Conservation (phyloP, 2,888 invertebrate genomes). For the Tipula unca region DNA sequence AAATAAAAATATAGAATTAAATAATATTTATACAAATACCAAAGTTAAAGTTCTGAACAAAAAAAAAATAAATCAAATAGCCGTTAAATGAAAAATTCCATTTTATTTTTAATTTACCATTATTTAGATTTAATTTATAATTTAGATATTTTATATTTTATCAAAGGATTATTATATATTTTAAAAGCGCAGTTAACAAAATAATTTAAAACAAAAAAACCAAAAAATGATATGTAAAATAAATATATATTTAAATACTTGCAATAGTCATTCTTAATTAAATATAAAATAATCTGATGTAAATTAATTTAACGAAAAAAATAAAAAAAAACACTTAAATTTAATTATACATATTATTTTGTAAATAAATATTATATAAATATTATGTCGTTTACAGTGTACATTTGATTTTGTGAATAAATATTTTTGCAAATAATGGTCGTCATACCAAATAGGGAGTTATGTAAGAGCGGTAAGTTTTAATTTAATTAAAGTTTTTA, state of each 20-base stretch:
- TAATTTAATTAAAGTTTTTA: too few species aligned
- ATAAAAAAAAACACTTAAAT: neutral
- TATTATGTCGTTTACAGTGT: neutral
- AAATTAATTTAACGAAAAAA: too few species aligned
- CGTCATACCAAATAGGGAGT: too few species aligned
- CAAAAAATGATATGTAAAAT: neutral
- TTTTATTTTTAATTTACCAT: neutral
- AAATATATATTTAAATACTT: neutral
- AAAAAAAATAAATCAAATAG: neutral
- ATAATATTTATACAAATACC: neutral
- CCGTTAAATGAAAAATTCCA: neutral
- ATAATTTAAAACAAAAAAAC: neutral
- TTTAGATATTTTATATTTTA: neutral
- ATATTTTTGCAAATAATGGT: too few species aligned
- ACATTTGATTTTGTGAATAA: too few species aligned
- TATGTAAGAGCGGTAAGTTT: too few species aligned
- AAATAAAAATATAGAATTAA: neutral
- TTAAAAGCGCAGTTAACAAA: neutral
- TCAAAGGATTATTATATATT: neutral
- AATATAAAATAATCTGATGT: neutral
- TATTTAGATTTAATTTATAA: neutral
- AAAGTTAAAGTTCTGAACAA: constrained; percentile 14
- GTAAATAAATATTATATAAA: neutral
- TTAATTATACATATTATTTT: neutral
- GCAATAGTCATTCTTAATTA: neutral